Conservation (phyloP, 2,113 vertebrate genomes). For the Paraplagusia blochii region DNA sequence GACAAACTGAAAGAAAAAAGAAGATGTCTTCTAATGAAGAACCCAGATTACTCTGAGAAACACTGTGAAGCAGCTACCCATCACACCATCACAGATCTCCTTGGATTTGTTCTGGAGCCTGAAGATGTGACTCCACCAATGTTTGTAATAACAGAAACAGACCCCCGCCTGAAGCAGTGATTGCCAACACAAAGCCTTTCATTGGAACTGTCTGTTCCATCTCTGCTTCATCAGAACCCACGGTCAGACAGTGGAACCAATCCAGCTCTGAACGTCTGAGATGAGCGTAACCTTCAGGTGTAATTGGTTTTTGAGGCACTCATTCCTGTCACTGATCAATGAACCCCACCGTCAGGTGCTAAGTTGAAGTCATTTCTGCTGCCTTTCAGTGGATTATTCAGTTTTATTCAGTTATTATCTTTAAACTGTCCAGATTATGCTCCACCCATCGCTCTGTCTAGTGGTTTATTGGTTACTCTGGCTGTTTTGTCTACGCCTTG, state of each 20-base stretch:
- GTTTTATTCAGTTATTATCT: background rate
- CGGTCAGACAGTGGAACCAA: background rate
- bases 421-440: background rate
- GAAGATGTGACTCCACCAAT: background rate
- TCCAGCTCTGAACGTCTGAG: background rate
- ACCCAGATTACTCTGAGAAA: too few species aligned
- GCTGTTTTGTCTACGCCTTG: too few species aligned
- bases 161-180: background rate
- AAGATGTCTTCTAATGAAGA: too few species aligned
- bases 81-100: background rate
- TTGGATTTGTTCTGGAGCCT: background rate
- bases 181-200: background rate
- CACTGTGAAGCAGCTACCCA: too few species aligned
- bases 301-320: slow-evolving; percentile 34
- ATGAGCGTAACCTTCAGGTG: slow-evolving; percentile 5
- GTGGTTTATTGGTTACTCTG: too few species aligned
- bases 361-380: slow-evolving; percentile 19
- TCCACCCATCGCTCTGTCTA: too few species aligned
- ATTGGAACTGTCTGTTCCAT: background rate
- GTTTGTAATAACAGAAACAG: background rate
- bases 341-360: background rate
- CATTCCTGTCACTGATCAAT: slow-evolving; percentile 15
- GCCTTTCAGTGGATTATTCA: background rate
- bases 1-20: too few species aligned
- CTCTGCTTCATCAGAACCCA: background rate